phyloP scores from a whole-genome alignment of 2,797 vertebrate species.

The Petrocephalus sullivani region DNA sequence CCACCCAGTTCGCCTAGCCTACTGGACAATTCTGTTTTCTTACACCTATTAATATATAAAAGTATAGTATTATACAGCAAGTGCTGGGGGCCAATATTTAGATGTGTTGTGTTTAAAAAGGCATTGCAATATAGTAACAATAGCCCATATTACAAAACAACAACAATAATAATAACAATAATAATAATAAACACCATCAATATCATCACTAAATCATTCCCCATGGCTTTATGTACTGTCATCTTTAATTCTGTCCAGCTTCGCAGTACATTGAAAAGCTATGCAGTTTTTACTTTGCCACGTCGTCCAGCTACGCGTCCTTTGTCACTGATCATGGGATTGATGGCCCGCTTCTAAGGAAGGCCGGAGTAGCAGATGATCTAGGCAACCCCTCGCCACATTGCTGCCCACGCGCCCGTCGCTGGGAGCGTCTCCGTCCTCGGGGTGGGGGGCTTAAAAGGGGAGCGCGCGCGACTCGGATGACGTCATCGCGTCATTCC shows the following conservation, averaged over 20 bases:
- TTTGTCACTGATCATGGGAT: not conserved
- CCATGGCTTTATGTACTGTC: not conserved
- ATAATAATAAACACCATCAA: not conserved
- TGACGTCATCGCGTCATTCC: conserved; percentile 17
- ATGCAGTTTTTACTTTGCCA: not conserved
- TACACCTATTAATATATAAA: not conserved
- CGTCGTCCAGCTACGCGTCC: not conserved
- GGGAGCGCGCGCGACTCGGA: not conserved
- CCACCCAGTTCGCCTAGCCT: not conserved
- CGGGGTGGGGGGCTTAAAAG: not conserved
- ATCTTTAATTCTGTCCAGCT: not conserved
- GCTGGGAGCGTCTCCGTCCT: not conserved
- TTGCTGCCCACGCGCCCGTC: not conserved
- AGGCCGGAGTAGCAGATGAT: not conserved
- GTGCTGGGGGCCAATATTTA: not conserved
- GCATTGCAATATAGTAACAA: not conserved
- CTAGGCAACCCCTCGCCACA: not conserved
- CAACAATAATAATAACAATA: not conserved
- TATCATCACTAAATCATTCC: not conserved
- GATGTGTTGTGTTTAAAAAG: conserved; percentile 1
- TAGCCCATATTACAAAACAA: not conserved
- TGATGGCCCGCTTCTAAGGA: not conserved
- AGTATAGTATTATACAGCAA: not conserved
- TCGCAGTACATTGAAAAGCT: not conserved
- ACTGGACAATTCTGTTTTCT: not conserved